A percentile compares a stretch with the other conserved stretches of the same genome.
These are phyloP conservation scores for Acromyrmex charruanus DNA, from an alignment of 1,140 invertebrate species.

Conservation along the genomic window DNA sequence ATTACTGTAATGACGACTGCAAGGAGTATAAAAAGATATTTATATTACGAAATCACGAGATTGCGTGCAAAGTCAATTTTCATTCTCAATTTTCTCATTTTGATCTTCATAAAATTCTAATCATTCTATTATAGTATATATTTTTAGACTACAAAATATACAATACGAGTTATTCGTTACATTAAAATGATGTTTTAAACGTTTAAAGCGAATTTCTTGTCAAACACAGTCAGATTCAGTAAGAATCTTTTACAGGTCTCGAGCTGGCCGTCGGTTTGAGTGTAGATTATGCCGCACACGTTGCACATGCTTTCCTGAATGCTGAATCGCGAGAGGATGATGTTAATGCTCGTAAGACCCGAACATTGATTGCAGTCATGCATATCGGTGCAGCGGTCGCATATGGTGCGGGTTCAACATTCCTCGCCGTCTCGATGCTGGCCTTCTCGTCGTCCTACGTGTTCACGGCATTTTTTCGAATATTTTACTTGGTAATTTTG, in stretches of 20 bases:
- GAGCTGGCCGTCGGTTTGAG: constrained; percentile 95
- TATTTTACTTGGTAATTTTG: constrained; percentile 91
- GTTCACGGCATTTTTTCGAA: constrained; percentile 94
- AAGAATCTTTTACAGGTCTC: constrained; percentile 84
- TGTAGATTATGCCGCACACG: constrained; percentile 96
- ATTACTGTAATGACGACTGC: neutral
- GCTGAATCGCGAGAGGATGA: constrained; percentile 82
- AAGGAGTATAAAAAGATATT: neutral
- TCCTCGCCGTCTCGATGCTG: constrained; percentile 92
- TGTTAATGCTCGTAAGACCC: constrained; percentile 86
- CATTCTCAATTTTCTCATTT: neutral
- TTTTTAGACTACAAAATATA: neutral
- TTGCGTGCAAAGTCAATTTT: neutral
- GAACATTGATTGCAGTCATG: constrained; percentile 90
- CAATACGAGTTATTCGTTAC: neutral
- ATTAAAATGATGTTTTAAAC: neutral
- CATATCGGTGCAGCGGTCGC: constrained; percentile 93
- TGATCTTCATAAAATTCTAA: neutral
- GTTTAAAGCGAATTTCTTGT: neutral
- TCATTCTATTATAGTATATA: neutral
- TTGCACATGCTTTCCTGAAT: constrained; percentile 93
- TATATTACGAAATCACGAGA: neutral
- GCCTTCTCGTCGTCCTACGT: constrained; percentile 92
- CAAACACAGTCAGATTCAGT: neutral
- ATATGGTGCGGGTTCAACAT: constrained; percentile 93